Evolutionary conservation across 2,888 invertebrate species (phyloP).

Genomic region (Campoplex capitator): DNA sequence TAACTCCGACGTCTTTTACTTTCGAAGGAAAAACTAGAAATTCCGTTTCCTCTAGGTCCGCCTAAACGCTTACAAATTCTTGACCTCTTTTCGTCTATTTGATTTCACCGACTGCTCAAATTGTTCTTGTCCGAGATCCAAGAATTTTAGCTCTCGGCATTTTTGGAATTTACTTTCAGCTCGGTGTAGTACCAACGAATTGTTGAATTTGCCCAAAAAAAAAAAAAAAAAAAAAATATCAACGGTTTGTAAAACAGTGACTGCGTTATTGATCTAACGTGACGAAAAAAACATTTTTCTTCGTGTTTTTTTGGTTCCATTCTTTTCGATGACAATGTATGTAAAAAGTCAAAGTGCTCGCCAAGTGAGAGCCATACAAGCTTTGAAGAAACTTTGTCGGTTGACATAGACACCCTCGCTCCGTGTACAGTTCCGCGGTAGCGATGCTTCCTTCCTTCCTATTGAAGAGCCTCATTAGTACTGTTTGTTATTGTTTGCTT

Average conservation of each 20-base stretch:
- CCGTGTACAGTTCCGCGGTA: slow-evolving; percentile 33
- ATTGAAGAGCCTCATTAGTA: slow-evolving; percentile 85
- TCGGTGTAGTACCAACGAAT: neutral
- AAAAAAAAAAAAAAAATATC: slow-evolving; percentile 5
- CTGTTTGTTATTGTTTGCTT: slow-evolving; percentile 85
- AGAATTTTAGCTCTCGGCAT: slow-evolving; percentile 56
- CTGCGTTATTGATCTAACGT: slow-evolving; percentile 49
- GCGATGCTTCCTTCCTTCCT: slow-evolving; percentile 69
- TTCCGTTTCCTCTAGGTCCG: slow-evolving; percentile 36
- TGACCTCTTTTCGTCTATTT: slow-evolving; percentile 65
- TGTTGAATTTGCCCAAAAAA: slow-evolving; percentile 11
- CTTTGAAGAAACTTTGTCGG: slow-evolving; percentile 64
- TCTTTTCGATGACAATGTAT: slow-evolving; percentile 59
- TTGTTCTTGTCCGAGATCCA: slow-evolving; percentile 40
- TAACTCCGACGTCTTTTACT: slow-evolving; percentile 24
- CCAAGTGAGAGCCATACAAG: slow-evolving; percentile 45
- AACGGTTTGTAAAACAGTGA: slow-evolving; percentile 36
- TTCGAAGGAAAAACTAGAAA: slow-evolving; percentile 59
- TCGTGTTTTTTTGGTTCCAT: slow-evolving; percentile 12
- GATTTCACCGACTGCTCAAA: slow-evolving; percentile 65
- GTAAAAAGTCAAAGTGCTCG: slow-evolving; percentile 62
- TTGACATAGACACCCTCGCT: slow-evolving; percentile 51
- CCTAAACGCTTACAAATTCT: slow-evolving; percentile 65
- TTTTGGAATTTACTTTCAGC: slow-evolving; percentile 42
- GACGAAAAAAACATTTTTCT: slow-evolving; percentile 34